Conservation (phyloP, 35 echinoderm and acorn worm species). For the Amphiura filiformis region DNA sequence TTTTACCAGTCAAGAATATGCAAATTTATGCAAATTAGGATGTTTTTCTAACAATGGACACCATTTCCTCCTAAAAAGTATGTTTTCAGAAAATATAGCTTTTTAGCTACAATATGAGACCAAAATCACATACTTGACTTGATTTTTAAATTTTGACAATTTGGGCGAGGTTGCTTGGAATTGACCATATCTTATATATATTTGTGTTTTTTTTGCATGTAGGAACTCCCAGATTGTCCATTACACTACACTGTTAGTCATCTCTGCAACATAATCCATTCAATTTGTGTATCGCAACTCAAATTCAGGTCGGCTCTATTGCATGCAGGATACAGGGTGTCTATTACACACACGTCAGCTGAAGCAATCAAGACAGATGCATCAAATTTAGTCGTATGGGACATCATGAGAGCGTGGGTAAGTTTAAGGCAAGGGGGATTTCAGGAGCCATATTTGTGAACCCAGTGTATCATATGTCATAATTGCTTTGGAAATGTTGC, state of each 20-base stretch:
- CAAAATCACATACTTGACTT: too few species aligned
- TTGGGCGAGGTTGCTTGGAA: too few species aligned
- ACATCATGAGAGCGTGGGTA: constrained; percentile 93
- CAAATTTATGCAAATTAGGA: too few species aligned
- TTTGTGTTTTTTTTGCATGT: neutral
- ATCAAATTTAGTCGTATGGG: constrained; percentile 80
- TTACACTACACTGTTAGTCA: constrained; percentile 83
- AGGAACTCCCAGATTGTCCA: constrained; percentile 85
- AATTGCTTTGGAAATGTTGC: neutral
- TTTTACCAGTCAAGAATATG: too few species aligned
- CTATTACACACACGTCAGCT: constrained; percentile 76
- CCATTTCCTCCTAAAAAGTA: too few species aligned
- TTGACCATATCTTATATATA: too few species aligned
- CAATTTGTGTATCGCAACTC: constrained; percentile 50
- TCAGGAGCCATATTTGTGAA: neutral
- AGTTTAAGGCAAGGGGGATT: constrained; percentile 13
- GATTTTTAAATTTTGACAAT: too few species aligned
- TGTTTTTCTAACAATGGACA: too few species aligned
- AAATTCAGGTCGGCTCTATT: constrained; percentile 86
- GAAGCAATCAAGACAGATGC: constrained; percentile 96
- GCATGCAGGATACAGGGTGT: constrained; percentile 92
- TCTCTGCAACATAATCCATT: constrained; percentile 75
- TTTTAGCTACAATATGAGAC: too few species aligned
- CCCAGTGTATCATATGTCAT: neutral
- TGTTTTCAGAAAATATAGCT: too few species aligned